Conservation (phyloP, 2,888 invertebrate species). For the Electrophaes corylata region DNA sequence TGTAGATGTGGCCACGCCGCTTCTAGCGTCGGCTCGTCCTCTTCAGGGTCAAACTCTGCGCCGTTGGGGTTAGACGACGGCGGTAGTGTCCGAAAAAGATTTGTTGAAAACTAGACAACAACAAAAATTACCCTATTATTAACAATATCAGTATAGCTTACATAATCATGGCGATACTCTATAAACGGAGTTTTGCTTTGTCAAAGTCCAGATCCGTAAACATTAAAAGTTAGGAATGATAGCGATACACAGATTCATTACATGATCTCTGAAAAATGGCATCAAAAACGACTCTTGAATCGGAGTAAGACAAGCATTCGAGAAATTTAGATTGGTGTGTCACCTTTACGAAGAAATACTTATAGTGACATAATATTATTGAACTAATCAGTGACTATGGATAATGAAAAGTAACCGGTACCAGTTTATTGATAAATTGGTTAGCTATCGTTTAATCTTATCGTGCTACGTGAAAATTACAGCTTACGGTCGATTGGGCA, state of each 20-base stretch:
- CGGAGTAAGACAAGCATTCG: no score
- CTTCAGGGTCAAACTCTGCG: slow-evolving; percentile 96
- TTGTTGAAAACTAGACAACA: slow-evolving; percentile 90
- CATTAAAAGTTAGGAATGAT: no score
- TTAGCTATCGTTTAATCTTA: slow-evolving; percentile 12
- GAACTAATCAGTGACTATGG: background rate
- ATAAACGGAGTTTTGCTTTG: no score
- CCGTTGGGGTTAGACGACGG: slow-evolving; percentile 93
- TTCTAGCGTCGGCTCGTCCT: slow-evolving; percentile 97
- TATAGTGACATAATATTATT: background rate
- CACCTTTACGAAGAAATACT: no score
- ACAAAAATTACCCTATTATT: background rate
- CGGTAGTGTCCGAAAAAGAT: slow-evolving; percentile 94
- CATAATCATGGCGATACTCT: no score
- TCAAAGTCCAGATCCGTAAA: no score
- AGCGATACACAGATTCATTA: no score
- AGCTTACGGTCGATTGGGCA: slow-evolving; percentile 13
- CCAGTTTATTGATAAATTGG: slow-evolving; percentile 1
- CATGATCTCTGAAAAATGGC: no score
- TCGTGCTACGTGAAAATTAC: slow-evolving; percentile 5
- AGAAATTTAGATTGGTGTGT: no score
- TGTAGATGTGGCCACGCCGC: slow-evolving; percentile 98
- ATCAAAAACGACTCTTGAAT: no score
- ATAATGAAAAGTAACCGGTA: background rate
- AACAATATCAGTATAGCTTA: no score